A percentile compares a stretch with the other conserved stretches of the same genome.
phyloP scores from a whole-genome alignment of 2,888 invertebrate genomes.

The Phragmatobia fuliginosa region DNA sequence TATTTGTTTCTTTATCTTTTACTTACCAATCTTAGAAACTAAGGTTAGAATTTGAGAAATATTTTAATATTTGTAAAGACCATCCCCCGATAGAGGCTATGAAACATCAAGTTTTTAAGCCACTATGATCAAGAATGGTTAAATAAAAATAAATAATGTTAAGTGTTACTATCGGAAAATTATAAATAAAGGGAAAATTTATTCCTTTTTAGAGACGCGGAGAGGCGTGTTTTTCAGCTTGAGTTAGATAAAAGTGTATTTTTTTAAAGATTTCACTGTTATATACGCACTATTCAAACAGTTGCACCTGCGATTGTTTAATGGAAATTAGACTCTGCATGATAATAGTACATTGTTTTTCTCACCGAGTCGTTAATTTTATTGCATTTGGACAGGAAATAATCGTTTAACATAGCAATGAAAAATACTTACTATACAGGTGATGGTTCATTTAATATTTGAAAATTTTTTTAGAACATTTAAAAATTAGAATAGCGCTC shows the following conservation, averaged over 20 bases:
- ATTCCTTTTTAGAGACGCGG: too few species aligned
- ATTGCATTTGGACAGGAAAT: constrained; percentile 3
- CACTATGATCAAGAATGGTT: too few species aligned
- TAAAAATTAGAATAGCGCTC: neutral
- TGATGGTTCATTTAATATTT: neutral
- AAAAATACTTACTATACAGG: neutral
- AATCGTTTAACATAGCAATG: neutral
- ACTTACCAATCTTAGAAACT: too few species aligned
- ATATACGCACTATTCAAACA: neutral
- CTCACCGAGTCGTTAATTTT: constrained; percentile 6
- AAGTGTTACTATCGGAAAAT: too few species aligned
- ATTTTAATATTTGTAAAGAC: too few species aligned
- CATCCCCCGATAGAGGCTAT: too few species aligned
- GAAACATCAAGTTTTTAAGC: too few species aligned
- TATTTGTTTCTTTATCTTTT: too few species aligned
- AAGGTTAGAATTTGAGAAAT: too few species aligned
- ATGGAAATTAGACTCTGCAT: constrained; percentile 6
- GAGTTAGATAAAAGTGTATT: neutral
- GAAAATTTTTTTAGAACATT: neutral
- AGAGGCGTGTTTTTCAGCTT: too few species aligned
- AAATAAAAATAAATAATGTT: too few species aligned
- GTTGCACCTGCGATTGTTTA: neutral
- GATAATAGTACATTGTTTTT: constrained; percentile 11
- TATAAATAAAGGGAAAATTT: too few species aligned
- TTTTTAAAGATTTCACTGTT: neutral